These are phyloP conservation scores for Eupithecia inturbata DNA, from an alignment of 2,888 invertebrate genomes.

Conservation along the genomic window DNA sequence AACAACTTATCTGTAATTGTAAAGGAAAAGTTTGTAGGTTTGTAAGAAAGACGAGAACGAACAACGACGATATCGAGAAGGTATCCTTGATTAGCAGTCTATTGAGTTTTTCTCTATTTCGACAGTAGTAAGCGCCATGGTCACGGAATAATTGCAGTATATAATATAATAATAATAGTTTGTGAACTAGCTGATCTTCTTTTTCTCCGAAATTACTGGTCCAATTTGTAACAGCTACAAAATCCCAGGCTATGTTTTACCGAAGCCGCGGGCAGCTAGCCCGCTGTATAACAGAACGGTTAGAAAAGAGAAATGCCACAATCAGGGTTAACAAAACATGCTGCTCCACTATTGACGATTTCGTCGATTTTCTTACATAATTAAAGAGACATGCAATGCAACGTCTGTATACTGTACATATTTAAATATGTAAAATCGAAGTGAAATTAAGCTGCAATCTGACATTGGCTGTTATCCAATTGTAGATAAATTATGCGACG, in stretches of 20 bases:
- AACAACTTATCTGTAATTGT: not conserved
- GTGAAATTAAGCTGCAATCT: constrained; percentile 54
- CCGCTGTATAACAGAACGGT: no score
- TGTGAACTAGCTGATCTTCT: no score
- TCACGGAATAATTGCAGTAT: not conserved
- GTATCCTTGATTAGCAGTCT: not conserved
- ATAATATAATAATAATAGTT: no score
- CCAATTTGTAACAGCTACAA: no score
- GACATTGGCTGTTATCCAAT: constrained; percentile 54
- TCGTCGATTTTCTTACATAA: constrained; percentile 22
- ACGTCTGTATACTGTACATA: not conserved
- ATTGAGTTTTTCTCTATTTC: no score
- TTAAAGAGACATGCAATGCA: constrained; percentile 17
- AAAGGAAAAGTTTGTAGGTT: not conserved
- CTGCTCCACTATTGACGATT: not conserved
- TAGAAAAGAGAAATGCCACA: no score
- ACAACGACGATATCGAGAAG: no score
- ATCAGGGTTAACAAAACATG: not conserved
- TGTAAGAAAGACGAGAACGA: not conserved
- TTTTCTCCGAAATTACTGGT: no score
- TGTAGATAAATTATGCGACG: constrained; percentile 33
- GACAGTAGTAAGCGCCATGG: no score
- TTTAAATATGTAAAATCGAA: constrained; percentile 47
- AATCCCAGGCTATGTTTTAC: no score
- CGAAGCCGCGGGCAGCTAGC: no score